Conservation (phyloP, 2,888 invertebrate genomes). For the Psylliodes chrysocephalus region DNA sequence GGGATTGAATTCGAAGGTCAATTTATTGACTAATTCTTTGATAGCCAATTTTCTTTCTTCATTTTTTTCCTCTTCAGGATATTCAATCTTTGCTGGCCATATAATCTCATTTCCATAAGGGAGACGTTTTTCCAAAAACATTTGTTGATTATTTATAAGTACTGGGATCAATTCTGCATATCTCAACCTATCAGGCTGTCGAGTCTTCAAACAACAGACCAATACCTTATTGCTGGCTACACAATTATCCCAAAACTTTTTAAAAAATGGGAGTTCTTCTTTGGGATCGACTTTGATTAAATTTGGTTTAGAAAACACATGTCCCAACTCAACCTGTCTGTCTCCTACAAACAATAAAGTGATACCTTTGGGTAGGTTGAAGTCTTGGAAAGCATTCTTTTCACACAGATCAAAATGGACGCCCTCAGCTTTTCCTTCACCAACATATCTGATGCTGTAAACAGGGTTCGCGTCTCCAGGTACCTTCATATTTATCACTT, state of each 20-base stretch:
- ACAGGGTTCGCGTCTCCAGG: constrained; percentile 7
- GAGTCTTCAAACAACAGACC: constrained; percentile 51
- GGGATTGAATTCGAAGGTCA: constrained; percentile 50
- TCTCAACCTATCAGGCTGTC: constrained; percentile 40
- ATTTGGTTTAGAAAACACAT: constrained; percentile 39
- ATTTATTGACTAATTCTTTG: constrained; percentile 42
- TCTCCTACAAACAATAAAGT: constrained; percentile 50
- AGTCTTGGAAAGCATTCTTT: constrained; percentile 37
- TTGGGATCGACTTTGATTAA: constrained; percentile 47
- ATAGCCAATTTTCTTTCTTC: constrained; percentile 30
- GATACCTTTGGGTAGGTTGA: constrained; percentile 46
- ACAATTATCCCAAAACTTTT: constrained; percentile 56
- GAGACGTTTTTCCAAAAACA: constrained; percentile 45
- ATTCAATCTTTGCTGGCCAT: constrained; percentile 24
- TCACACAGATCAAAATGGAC: constrained; percentile 46
- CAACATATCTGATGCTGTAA: neutral
- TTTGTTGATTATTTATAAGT: constrained; percentile 31
- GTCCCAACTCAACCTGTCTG: constrained; percentile 45
- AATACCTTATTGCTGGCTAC: constrained; percentile 52
- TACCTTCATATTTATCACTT: constrained; percentile 38
- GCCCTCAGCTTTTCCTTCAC: neutral
- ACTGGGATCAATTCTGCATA: constrained; percentile 50
- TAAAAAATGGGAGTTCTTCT: constrained; percentile 49
- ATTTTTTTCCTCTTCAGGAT: constrained; percentile 32
- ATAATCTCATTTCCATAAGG: constrained; percentile 47